Evolutionary conservation across 2,797 vertebrate species (phyloP).

Genomic region (Hirundo rustica): DNA sequence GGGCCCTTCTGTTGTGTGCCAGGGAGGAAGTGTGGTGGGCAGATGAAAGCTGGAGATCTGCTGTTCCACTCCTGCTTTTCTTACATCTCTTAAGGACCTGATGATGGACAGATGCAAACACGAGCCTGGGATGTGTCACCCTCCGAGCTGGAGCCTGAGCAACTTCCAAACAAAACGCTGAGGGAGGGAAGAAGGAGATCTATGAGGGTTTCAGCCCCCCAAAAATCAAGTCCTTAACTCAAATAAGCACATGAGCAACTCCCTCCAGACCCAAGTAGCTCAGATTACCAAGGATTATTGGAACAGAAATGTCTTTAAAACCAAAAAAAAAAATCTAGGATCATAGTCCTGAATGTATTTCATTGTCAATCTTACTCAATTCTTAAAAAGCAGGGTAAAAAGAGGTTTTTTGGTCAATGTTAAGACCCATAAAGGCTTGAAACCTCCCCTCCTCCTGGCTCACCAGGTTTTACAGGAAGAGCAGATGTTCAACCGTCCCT

Average conservation of each 20-base stretch:
- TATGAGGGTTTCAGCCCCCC: not conserved
- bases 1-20: not conserved
- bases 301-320: not conserved
- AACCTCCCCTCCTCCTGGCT: not conserved
- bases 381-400: not conserved
- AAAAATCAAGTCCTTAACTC: not conserved
- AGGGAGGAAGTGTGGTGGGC: not conserved
- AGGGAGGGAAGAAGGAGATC: not conserved
- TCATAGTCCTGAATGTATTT: fast-evolving
- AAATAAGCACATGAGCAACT: not conserved
- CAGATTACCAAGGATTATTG: not conserved
- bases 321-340: no score
- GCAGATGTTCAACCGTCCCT: not conserved
- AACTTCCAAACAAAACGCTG: not conserved
- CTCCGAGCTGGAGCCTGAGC: not conserved
- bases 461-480: not conserved
- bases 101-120: not conserved
- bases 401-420: not conserved
- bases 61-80: not conserved
- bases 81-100: not conserved
- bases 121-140: not conserved
- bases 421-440: not conserved
- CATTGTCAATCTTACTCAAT: not conserved
- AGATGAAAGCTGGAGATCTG: not conserved
- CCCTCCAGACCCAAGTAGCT: not conserved